Evolutionary conservation across 2,888 invertebrate genomes (phyloP).

Genomic region (Drosophila dives): DNA sequence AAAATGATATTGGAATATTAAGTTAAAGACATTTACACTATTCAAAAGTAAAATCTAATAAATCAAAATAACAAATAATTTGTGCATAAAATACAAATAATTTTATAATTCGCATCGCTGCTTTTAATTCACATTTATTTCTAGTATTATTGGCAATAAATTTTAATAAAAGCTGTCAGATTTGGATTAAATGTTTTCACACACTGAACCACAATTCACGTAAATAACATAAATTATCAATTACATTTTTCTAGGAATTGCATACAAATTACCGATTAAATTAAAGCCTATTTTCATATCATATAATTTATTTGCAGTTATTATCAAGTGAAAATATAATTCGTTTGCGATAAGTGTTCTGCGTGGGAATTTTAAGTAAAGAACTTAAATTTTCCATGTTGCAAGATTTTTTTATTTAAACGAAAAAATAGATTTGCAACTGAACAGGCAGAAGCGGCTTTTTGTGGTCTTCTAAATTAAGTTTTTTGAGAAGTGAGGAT

Average conservation of each 20-base stretch:
- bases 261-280: not conserved
- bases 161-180: not conserved
- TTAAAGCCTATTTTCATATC: not conserved
- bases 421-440: not conserved
- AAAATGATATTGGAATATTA: not conserved
- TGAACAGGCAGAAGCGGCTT: not conserved
- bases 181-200: not conserved
- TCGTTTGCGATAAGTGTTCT: not conserved
- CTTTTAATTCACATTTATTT: not conserved
- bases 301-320: not conserved
- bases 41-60: not conserved
- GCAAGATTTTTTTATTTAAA: not conserved
- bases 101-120: not conserved
- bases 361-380: not conserved
- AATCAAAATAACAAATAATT: not conserved
- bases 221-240: not conserved
- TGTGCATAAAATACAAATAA: too few species aligned
- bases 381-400: not conserved
- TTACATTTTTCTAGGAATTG: not conserved
- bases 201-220: not conserved
- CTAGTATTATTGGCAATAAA: not conserved
- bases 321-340: not conserved
- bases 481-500: not conserved
- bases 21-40: not conserved
- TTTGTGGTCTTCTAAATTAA: too few species aligned